Conservation (phyloP, 2,888 invertebrate genomes). For the Hirtodrosophila cameraria region DNA sequence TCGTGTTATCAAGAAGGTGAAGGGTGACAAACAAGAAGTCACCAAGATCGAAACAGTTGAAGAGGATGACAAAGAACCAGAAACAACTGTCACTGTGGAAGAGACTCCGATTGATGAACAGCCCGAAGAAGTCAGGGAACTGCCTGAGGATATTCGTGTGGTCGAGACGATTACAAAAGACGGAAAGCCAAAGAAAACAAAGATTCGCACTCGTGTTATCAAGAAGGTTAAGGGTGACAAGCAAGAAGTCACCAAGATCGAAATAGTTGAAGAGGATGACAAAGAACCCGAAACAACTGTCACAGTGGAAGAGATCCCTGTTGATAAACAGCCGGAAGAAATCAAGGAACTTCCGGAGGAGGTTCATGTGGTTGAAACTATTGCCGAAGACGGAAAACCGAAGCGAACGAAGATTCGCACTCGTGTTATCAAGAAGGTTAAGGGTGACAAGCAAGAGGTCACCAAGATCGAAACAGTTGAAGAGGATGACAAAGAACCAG, state of each 20-base stretch:
- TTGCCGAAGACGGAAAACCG: neutral
- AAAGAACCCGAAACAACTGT: slow-evolving; percentile 1
- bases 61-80: neutral
- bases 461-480: slow-evolving; percentile 1
- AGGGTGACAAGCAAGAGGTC: slow-evolving; percentile 4
- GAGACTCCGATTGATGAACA: neutral
- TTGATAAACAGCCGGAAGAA: neutral
- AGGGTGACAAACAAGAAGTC: slow-evolving; percentile 1
- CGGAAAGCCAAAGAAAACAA: neutral
- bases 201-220: slow-evolving; percentile 3
- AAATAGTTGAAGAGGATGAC: neutral
- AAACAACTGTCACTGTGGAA: neutral
- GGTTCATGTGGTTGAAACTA: slow-evolving; percentile 1
- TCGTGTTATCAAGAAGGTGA: neutral
- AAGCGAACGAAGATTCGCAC: slow-evolving; percentile 1
- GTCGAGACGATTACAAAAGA: neutral
- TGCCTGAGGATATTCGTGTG: slow-evolving; percentile 3
- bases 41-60: neutral
- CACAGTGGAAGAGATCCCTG: neutral
- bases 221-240: slow-evolving; percentile 5
- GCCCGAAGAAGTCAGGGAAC: neutral
- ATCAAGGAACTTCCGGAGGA: slow-evolving; percentile 4
- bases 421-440: slow-evolving; percentile 2
- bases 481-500: neutral
- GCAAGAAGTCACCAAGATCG: slow-evolving; percentile 4